Conservation (phyloP, 2,888 invertebrate species). For the Caenorhabditis virilis region DNA sequence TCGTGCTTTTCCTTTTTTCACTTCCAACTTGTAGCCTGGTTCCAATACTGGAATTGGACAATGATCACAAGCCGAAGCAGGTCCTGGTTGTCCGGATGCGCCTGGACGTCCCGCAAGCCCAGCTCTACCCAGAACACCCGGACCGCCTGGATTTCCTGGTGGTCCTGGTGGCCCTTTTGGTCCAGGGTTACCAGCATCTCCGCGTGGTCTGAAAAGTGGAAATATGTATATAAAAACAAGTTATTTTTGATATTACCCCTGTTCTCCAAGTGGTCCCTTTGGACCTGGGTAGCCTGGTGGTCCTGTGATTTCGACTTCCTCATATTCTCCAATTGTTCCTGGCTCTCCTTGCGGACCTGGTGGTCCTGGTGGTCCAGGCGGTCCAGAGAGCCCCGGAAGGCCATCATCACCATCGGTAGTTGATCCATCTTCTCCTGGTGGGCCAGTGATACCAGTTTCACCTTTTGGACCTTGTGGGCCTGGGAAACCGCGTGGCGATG, state of each 20-base stretch:
- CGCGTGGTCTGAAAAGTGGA: conserved; percentile 11
- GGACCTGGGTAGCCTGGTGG: conserved; percentile 29
- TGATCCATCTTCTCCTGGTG: conserved; percentile 34
- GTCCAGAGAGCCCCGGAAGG: conserved; percentile 28
- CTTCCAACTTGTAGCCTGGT: conserved; percentile 15
- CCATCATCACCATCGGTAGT: conserved; percentile 31
- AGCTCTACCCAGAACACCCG: conserved; percentile 22
- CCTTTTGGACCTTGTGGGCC: conserved; percentile 41
- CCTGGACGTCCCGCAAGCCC: conserved; percentile 33
- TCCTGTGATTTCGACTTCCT: conserved; percentile 16
- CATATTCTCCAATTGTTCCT: conserved; percentile 12
- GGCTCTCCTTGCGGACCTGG: conserved; percentile 21
- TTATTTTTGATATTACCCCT: conserved; percentile 7
- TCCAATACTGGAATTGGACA: conserved; percentile 32
- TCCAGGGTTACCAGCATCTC: conserved; percentile 22
- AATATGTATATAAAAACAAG: background rate
- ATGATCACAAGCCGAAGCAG: conserved; percentile 30
- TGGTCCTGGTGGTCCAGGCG: conserved; percentile 34
- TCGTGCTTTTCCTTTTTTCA: background rate
- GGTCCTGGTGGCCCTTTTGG: conserved; percentile 30
- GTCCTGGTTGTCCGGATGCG: conserved; percentile 23
- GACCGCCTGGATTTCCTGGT: conserved; percentile 26
- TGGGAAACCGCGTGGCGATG: conserved; percentile 25
- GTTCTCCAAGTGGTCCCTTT: conserved; percentile 25
- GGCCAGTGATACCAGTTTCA: conserved; percentile 19